Evolutionary conservation across 2,797 vertebrate genomes (phyloP), one percentile per base, ranked within the genome.

Genomic region (Leptoclinus maculatus): DNA sequence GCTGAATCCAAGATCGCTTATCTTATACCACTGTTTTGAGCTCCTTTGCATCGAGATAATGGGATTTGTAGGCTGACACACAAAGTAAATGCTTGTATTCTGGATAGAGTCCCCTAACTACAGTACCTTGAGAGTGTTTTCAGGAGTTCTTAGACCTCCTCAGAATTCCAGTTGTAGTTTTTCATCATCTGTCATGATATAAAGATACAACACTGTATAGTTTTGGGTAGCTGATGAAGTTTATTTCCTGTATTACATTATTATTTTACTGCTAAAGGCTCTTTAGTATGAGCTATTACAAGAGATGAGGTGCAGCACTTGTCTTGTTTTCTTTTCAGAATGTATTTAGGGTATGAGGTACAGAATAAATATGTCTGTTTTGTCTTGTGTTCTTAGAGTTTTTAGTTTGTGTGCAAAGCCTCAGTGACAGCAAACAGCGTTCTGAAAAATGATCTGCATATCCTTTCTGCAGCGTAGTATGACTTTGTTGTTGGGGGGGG

Each of bases 401-500:
- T 63, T 65, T 19, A 29, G 67, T 47, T 3, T 0, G 9, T 65
- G 21, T 65, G 60, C 25, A 69, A 65, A 56, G 21, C 41, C 41
- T 56, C 54, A 36, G 27, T 59, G 53, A 71, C 59, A 63, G 78
- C 58, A 54, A 21, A 67, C 27, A 38, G 56, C 64, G 65, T 60
- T 38, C 23, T 51, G 49, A 38, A 56, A 47, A 57, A 43, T 56
- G 3, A n/a, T 51, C 5, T 60, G 64, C 53, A 51, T 47, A 4
- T 51, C 49, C 66, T 59, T 73, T 83, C 21, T 53, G 27, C 38
- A 47, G 70, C n/a, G 4, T n/a, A 60, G 57, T 38, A 59, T 59
- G 57, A 59, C 57, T 59, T 7, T 59, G 57, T 59, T 36, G 32
- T 36, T 21, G 25, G 14, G 6, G 6, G 34, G 17, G 5, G 10